A percentile compares a stretch with the other conserved stretches of the same genome.
Evolutionary conservation across 2,113 vertebrate species (phyloP).

Genomic region (Cyanocitta stelleri): DNA sequence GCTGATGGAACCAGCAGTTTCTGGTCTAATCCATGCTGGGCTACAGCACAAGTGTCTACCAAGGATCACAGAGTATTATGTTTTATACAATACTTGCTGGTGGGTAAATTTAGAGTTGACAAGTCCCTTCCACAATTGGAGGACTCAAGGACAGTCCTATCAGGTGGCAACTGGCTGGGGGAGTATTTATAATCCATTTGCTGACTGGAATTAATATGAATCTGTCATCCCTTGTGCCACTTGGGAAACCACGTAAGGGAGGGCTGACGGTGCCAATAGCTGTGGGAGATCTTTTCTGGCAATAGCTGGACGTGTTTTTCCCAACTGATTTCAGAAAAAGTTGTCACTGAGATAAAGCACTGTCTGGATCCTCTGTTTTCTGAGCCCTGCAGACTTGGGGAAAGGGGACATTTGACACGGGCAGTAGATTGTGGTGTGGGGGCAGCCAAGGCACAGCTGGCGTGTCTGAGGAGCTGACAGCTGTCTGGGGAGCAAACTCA

Average conservation of each 20-base stretch:
- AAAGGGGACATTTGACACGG: background rate
- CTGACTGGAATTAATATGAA: slow-evolving; percentile 66
- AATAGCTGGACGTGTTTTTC: background rate
- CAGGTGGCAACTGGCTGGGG: slow-evolving; percentile 59
- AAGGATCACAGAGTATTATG: background rate
- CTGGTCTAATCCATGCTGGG: slow-evolving; percentile 1
- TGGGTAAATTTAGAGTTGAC: slow-evolving; percentile 70
- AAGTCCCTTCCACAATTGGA: slow-evolving; percentile 56
- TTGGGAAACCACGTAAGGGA: background rate
- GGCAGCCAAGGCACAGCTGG: background rate
- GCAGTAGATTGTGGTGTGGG: background rate
- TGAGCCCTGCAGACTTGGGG: background rate
- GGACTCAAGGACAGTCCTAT: slow-evolving; percentile 60
- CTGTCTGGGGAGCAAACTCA: background rate
- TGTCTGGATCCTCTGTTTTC: background rate
- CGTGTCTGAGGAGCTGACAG: background rate
- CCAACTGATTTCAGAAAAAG: background rate
- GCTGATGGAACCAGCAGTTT: background rate
- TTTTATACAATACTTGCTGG: slow-evolving; percentile 19
- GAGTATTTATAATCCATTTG: slow-evolving; percentile 71
- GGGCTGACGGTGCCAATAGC: slow-evolving; percentile 3
- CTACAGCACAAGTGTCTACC: slow-evolving; percentile 8
- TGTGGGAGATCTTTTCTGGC: slow-evolving; percentile 22
- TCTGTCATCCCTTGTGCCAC: slow-evolving; percentile 62
- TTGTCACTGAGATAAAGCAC: slow-evolving; percentile 20